These are phyloP conservation scores for Mesoligia furuncula DNA, from an alignment of 2,888 invertebrate species.

Conservation along the genomic window DNA sequence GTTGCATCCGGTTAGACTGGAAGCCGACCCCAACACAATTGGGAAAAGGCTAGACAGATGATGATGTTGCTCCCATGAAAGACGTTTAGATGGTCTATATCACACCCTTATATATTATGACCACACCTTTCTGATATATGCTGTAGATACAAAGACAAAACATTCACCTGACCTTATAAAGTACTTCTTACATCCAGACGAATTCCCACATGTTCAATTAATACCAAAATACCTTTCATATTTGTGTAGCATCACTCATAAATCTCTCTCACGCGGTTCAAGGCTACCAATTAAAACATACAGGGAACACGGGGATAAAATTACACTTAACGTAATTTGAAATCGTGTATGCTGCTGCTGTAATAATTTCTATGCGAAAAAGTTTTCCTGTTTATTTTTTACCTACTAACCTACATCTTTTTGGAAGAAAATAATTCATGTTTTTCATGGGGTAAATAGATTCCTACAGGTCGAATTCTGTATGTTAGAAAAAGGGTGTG, in stretches of 20 bases:
- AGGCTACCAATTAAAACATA: conserved; percentile 57
- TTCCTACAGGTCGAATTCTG: neutral
- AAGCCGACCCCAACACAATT: too few species aligned
- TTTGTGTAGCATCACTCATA: conserved; percentile 44
- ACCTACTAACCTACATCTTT: neutral
- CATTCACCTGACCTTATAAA: conserved; percentile 13
- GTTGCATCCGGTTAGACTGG: too few species aligned
- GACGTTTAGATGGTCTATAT: too few species aligned
- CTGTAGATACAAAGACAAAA: neutral
- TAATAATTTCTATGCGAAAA: conserved; percentile 28
- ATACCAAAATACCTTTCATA: conserved; percentile 43
- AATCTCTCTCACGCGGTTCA: conserved; percentile 51
- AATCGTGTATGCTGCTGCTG: conserved; percentile 34
- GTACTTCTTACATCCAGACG: neutral
- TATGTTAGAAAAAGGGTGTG: neutral
- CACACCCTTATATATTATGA: too few species aligned
- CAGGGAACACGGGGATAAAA: conserved; percentile 47
- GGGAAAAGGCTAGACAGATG: too few species aligned
- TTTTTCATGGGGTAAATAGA: conserved; percentile 10
- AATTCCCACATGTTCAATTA: conserved; percentile 40
- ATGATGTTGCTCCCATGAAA: too few species aligned
- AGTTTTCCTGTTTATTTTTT: conserved; percentile 35
- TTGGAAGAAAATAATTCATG: neutral
- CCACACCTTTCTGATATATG: too few species aligned
- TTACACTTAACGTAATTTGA: conserved; percentile 55